phyloP scores from a whole-genome alignment of 1,140 invertebrate genomes.

The Liolophura sinensis region DNA sequence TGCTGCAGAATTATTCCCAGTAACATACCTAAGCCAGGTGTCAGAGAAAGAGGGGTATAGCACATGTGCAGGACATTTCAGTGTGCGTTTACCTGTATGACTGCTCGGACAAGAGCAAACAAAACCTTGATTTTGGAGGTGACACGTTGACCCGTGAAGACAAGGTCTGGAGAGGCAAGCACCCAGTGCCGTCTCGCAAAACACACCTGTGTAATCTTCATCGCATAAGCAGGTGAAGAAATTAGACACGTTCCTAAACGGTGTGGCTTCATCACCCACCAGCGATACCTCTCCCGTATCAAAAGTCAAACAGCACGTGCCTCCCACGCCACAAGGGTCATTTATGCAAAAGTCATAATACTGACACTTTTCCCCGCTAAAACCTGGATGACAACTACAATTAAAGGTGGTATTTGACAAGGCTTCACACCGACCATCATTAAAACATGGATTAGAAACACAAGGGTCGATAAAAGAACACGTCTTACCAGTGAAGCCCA shows the following conservation, averaged over 20 bases:
- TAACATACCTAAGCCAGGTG: neutral
- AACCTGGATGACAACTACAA: constrained; percentile 20
- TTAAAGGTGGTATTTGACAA: constrained; percentile 7
- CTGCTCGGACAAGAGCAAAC: constrained; percentile 3
- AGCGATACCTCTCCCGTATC: constrained; percentile 6
- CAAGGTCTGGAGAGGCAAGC: constrained; percentile 13
- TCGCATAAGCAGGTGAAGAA: constrained; percentile 31
- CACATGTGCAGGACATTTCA: neutral
- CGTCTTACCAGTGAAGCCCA: constrained; percentile 25
- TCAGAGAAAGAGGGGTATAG: neutral
- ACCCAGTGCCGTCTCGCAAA: constrained; percentile 13
- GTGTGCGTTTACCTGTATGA: constrained; percentile 2
- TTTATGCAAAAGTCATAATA: constrained; percentile 16
- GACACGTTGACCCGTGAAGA: constrained; percentile 19
- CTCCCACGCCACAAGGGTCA: constrained; percentile 34
- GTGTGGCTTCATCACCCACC: constrained; percentile 1
- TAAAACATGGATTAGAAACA: constrained; percentile 26
- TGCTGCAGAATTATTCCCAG: neutral
- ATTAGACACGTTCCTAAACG: constrained; percentile 8
- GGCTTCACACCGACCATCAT: constrained; percentile 24
- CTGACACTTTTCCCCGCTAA: constrained; percentile 24
- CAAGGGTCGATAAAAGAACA: constrained; percentile 31
- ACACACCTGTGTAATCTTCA: constrained; percentile 25
- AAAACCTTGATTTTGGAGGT: neutral
- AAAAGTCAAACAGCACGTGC: constrained; percentile 21